Percentiles rank a stretch among this genome's conserved stretches.
phyloP scores from a whole-genome alignment of 2,797 vertebrate species.

The Cossypha heuglini region DNA sequence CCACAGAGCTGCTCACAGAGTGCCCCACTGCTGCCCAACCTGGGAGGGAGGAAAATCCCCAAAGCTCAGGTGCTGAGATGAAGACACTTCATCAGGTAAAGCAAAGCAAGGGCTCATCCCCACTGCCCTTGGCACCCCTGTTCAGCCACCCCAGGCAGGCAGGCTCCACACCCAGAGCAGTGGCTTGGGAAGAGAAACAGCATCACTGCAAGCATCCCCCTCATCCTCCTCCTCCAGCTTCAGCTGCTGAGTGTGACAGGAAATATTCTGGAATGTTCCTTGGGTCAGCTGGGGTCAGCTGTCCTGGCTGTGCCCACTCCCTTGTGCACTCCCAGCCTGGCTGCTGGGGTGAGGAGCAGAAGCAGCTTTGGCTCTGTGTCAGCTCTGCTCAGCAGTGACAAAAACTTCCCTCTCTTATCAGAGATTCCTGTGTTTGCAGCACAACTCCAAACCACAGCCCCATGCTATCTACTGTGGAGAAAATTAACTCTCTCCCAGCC shows the following conservation, averaged over 20 bases:
- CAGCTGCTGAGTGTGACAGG: too few relatives aligned
- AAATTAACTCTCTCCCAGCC: background rate
- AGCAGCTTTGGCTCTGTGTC: background rate
- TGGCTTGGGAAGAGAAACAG: background rate
- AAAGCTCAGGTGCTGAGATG: rapidly evolving
- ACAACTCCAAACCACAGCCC: background rate
- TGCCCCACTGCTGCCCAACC: rapidly evolving
- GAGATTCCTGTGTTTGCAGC: background rate
- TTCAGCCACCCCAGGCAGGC: background rate
- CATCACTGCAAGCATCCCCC: background rate
- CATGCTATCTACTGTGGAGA: rapidly evolving
- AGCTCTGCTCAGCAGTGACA: background rate
- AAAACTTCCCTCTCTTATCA: background rate
- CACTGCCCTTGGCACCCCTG: background rate
- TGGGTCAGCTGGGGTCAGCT: background rate
- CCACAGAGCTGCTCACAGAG: background rate
- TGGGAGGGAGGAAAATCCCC: background rate
- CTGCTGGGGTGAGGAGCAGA: background rate
- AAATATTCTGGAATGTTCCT: background rate
- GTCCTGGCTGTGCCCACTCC: background rate
- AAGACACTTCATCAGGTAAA: background rate
- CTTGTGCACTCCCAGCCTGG: background rate
- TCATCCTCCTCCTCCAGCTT: background rate
- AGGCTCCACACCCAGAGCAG: background rate
- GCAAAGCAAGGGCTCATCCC: too few relatives aligned